phyloP scores from a whole-genome alignment of 2,888 invertebrate species.

The Phyto melanocephala region DNA sequence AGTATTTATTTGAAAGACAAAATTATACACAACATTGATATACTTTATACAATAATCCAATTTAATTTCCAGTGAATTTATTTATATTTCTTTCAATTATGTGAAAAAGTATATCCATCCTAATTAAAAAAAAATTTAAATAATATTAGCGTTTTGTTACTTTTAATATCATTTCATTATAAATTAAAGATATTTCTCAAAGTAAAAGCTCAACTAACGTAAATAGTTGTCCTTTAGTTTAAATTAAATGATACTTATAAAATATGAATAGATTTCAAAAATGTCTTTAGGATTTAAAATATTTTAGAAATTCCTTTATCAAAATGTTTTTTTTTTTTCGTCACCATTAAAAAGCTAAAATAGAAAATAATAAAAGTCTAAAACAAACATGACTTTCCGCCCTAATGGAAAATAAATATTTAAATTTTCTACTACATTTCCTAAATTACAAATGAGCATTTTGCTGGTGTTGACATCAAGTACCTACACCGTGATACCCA shows the following conservation, averaged over 20 bases:
- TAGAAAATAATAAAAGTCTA: background rate
- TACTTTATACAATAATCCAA: too few relatives aligned
- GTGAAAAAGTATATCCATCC: too few relatives aligned
- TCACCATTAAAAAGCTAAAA: conserved; percentile 29
- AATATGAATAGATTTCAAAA: background rate
- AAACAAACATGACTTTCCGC: conserved; percentile 35
- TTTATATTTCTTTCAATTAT: too few relatives aligned
- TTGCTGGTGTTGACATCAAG: conserved; percentile 45
- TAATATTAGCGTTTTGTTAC: background rate
- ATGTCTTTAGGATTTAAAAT: background rate
- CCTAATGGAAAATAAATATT: conserved; percentile 40
- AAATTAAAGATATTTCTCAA: background rate
- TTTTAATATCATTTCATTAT: background rate
- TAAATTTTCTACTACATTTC: conserved; percentile 41
- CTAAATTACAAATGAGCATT: conserved; percentile 15
- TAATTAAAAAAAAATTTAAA: too few relatives aligned
- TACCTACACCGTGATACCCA: conserved; percentile 47
- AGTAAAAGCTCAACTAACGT: background rate
- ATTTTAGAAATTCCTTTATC: conserved; percentile 13
- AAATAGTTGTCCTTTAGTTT: background rate
- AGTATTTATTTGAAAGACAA: too few relatives aligned
- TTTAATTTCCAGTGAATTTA: too few relatives aligned
- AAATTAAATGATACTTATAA: background rate
- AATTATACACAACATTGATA: too few relatives aligned
- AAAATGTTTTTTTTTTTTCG: background rate